Conservation (phyloP, 2,888 invertebrate genomes). For the Heliconius erato region DNA sequence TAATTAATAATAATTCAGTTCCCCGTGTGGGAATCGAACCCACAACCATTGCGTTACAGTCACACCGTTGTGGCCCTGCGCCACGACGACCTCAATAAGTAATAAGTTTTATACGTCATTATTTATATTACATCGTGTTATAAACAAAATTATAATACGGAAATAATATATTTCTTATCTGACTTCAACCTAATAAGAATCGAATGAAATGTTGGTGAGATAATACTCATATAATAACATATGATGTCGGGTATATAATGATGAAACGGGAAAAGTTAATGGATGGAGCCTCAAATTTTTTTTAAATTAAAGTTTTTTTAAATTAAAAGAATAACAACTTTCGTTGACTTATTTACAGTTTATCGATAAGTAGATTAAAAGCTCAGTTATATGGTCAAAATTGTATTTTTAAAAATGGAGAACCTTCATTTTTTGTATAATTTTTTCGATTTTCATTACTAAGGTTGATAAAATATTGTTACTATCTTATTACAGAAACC, state of each 20-base stretch:
- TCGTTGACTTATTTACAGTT: not conserved
- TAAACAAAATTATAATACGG: not conserved
- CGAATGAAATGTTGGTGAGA: not conserved
- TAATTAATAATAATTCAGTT: not conserved
- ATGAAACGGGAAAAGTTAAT: not conserved
- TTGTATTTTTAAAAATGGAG: not conserved
- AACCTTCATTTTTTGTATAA: not conserved
- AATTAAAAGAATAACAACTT: not conserved
- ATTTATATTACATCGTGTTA: not conserved
- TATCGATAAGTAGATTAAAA: not conserved
- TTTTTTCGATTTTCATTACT: not conserved
- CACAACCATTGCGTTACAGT: too few relatives aligned
- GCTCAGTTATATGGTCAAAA: not conserved
- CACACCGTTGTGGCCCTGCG: too few relatives aligned
- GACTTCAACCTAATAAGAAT: conserved; percentile 15
- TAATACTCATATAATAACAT: not conserved
- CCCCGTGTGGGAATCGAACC: too few relatives aligned
- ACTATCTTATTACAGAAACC: conserved; percentile 11
- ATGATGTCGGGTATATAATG: not conserved
- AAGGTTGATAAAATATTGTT: not conserved
- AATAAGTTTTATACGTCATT: not conserved
- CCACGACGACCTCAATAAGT: too few relatives aligned
- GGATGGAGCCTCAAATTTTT: too few relatives aligned
- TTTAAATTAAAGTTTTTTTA: not conserved
- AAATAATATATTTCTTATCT: conserved; percentile 10